A percentile compares a stretch with the other conserved stretches of the same genome.
These are phyloP conservation scores for Macrophya annulata DNA, from an alignment of 2,888 invertebrate species.

Conservation along the genomic window DNA sequence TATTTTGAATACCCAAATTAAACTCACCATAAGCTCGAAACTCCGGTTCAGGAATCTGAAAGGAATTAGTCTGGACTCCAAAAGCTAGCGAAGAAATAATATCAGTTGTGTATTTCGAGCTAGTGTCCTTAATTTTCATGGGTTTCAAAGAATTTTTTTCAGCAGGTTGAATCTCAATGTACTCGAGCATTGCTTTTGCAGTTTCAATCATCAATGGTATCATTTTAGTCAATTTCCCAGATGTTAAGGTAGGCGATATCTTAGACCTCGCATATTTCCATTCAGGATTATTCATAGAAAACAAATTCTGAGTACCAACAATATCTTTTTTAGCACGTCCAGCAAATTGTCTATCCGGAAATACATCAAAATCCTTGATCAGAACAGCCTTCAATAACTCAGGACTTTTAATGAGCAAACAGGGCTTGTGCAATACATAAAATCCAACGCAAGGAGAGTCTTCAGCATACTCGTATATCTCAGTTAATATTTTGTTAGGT, in stretches of 20 bases:
- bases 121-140: slow-evolving; percentile 61
- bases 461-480: slow-evolving; percentile 61
- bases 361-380: slow-evolving; percentile 80
- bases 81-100: slow-evolving; percentile 72
- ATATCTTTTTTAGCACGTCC: slow-evolving; percentile 73
- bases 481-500: slow-evolving; percentile 62
- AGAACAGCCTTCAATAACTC: slow-evolving; percentile 79
- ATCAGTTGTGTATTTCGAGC: slow-evolving; percentile 69
- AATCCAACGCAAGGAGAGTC: slow-evolving; percentile 76
- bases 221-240: slow-evolving; percentile 81
- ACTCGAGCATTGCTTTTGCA: slow-evolving; percentile 66
- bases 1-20: not conserved
- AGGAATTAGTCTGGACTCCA: slow-evolving; percentile 71
- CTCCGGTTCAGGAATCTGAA: slow-evolving; percentile 64
- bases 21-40: slow-evolving; percentile 68
- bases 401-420: slow-evolving; percentile 78
- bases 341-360: slow-evolving; percentile 77
- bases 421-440: slow-evolving; percentile 79
- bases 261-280: slow-evolving; percentile 81
- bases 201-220: slow-evolving; percentile 78
- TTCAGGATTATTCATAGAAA: slow-evolving; percentile 78
- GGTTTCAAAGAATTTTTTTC: slow-evolving; percentile 33
- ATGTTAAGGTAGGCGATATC: slow-evolving; percentile 81
- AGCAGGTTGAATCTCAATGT: slow-evolving; percentile 61
- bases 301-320: slow-evolving; percentile 73